Evolutionary conservation across 2,888 invertebrate genomes (phyloP).

Genomic region (Ceriagrion tenellum): DNA sequence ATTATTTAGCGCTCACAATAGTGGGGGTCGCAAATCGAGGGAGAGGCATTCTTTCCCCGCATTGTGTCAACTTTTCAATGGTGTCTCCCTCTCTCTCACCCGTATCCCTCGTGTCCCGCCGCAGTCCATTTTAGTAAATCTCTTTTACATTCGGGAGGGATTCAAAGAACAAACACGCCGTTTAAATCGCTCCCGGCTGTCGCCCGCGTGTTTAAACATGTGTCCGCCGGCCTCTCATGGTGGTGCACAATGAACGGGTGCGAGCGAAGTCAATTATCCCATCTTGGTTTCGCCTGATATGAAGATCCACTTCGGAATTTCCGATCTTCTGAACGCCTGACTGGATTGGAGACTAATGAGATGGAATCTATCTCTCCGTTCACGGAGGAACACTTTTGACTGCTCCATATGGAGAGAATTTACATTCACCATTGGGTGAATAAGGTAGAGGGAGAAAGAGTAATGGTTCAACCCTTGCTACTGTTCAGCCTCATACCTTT

Average conservation of each 20-base stretch:
- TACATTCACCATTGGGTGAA: too few relatives aligned
- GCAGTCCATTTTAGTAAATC: constrained; percentile 4
- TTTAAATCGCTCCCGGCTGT: not conserved
- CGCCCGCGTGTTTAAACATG: not conserved
- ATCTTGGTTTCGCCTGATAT: not conserved
- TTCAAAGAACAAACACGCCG: constrained; percentile 26
- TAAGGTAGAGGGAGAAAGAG: too few relatives aligned
- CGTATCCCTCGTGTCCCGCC: not conserved
- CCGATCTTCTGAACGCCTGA: not conserved
- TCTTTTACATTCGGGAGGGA: constrained; percentile 1
- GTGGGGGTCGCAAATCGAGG: constrained; percentile 22
- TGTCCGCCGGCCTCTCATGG: not conserved
- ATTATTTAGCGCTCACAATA: not conserved
- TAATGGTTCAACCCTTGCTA: too few relatives aligned
- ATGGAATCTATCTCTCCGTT: not conserved
- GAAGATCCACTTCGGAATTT: not conserved
- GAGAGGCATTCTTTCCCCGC: not conserved
- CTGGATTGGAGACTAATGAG: not conserved
- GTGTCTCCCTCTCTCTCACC: not conserved
- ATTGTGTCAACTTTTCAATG: constrained; percentile 23
- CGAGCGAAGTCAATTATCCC: not conserved
- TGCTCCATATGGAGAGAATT: too few relatives aligned
- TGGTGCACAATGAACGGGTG: not conserved
- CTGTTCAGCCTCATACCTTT: too few relatives aligned
- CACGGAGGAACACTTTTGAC: too few relatives aligned